Conservation (phyloP, 1,140 invertebrate genomes). For the Heliconius himera region DNA sequence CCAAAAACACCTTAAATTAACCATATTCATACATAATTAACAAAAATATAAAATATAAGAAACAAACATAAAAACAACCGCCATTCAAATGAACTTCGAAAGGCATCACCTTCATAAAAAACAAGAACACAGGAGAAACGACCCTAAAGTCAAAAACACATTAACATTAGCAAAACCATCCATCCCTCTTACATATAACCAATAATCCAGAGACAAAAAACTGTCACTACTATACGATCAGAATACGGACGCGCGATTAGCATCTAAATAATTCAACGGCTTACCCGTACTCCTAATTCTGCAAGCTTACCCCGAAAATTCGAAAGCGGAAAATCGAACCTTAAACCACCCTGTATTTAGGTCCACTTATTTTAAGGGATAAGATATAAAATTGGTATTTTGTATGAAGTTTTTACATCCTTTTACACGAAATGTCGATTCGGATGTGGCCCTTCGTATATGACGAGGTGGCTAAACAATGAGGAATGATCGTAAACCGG, state of each 20-base stretch:
- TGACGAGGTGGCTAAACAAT: slow-evolving; percentile 70
- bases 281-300: slow-evolving; percentile 61
- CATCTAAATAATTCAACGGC: slow-evolving; percentile 78
- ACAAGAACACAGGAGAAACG: neutral
- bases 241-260: slow-evolving; percentile 75
- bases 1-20: no score
- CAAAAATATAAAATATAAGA: neutral
- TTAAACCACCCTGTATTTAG: neutral
- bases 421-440: slow-evolving; percentile 77
- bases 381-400: slow-evolving; percentile 31
- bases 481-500: slow-evolving; percentile 67
- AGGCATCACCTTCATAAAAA: neutral
- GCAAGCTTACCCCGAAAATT: slow-evolving; percentile 27
- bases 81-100: neutral
- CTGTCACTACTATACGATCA: slow-evolving; percentile 61
- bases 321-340: neutral
- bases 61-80: neutral
- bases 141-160: slow-evolving; percentile 5
- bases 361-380: neutral
- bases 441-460: slow-evolving; percentile 61
- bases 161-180: slow-evolving; percentile 36
- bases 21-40: neutral
- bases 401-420: slow-evolving; percentile 76
- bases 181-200: slow-evolving; percentile 35
- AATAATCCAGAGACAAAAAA: slow-evolving; percentile 40